Evolutionary conservation across 64 coral and sea anemone genomes (phyloP), one percentile per base, ranked within the genome.

Genomic region (Actinia equina): DNA sequence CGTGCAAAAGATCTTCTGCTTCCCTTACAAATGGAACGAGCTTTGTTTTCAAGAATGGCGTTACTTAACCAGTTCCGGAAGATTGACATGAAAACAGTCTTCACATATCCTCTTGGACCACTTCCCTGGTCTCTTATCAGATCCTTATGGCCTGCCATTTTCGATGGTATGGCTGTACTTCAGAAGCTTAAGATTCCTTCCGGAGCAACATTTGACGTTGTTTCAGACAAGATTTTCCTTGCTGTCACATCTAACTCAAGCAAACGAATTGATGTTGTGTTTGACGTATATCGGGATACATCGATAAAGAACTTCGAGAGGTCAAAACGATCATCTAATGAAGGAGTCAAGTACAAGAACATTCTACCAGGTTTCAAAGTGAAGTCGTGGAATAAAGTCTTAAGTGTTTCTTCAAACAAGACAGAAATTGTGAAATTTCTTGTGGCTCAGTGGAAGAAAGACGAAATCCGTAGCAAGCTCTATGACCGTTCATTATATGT

Each of bases 91-190:
- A 88, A 85, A 84, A 30, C 15, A 79, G 74, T 86, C 54, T 84
- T 90, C 18, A 62, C 93, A 10, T 93, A 55, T 87, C 88, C 76
- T 59, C 88, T 94, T 86, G 87, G 88, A 17, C 92, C 88, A 41
- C 88, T 94, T 80, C 88, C 71, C 8, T 89, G 84, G 88, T 80
- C 87, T 16, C 57, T 94, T 53, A 71, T 37, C 92, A 1, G 88
- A 89, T 89, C 43, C 78, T 19, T 90, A 87, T 84, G 85, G 88
- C 41, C 79, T 90, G 0, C 93, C 84, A 83, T 89, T 56, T 89
- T 82, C 74, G 82, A 93, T 70, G 82, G 91, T 44, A 88, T 88
- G 86, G 91, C 91, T 56, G 37, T 85, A 6, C 55, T 93, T 23
- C 86, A 89, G 56, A 93, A 84, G 82, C 58, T 93, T 22, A 88